Conservation (phyloP, 35 echinoderm and acorn worm genomes). For the Patiria miniata region DNA sequence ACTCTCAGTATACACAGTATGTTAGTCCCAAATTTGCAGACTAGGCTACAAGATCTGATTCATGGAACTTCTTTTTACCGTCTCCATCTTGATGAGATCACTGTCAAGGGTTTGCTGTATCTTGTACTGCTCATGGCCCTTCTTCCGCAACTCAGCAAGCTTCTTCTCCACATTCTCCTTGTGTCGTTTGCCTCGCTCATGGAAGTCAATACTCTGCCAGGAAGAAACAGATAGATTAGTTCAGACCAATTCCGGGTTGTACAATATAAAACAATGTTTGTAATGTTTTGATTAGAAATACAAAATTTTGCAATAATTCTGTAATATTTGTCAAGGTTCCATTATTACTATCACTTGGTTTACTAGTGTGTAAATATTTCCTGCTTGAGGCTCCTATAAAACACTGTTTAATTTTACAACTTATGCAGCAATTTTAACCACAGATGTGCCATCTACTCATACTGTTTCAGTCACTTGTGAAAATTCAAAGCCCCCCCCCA, state of each 20-base stretch:
- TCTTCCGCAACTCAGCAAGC: conserved; percentile 76
- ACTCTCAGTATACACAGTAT: too few relatives aligned
- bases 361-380: too few relatives aligned
- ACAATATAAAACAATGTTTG: not conserved
- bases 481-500: too few relatives aligned
- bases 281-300: not conserved
- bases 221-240: not conserved
- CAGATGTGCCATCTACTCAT: too few relatives aligned
- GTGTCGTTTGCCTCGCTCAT: conserved; percentile 91
- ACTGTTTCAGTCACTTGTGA: too few relatives aligned
- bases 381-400: too few relatives aligned
- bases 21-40: not conserved
- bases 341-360: not conserved
- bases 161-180: conserved; percentile 97
- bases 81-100: conserved; percentile 79
- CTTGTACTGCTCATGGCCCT: conserved; percentile 78
- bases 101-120: conserved; percentile 46
- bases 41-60: too few relatives aligned
- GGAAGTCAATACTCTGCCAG: conserved; percentile 89
- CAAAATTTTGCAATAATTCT: not conserved
- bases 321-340: not conserved
- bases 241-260: not conserved
- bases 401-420: too few relatives aligned
- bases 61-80: conserved; percentile 30
- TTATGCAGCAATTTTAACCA: too few relatives aligned